Base-by-base conservation (phyloP, 2,113 vertebrate species). In the Puffinus mauretanicus region DNA sequence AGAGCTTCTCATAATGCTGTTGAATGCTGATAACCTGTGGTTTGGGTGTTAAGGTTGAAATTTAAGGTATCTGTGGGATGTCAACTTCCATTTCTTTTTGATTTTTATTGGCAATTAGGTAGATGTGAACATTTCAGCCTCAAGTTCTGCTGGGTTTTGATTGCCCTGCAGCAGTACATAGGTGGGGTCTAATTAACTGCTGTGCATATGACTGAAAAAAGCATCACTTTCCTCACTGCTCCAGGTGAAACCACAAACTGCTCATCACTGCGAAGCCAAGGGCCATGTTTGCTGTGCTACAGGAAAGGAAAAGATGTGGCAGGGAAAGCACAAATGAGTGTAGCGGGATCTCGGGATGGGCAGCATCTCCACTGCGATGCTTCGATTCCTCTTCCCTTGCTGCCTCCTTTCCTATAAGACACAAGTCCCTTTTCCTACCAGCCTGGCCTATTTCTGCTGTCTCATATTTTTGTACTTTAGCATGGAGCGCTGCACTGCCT, bases 31-130 rank as follows among this genome's bases (percentile, higher is more conserved):
- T 75, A 66, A 71, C 6, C 11, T 21, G 16, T 42, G 76, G 13
- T 86, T 93, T 84, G 29, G 16, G 29, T 75, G 21, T 61, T 61
- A 38, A 77, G 25, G 27, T 24, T 67, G 80, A 86, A 64, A 64
- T 78, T 14, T 32, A 84, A 84, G 44, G 42, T 62, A 29, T 64
- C 55, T 60, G 16, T 84, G 67, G 55, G 71, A 60, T 57, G 65
- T 71, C 79, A 93, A 1, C 64, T 86, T 95, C 71, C n/a, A 67
- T 67, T 78, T 96, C 42, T 29, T 81, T 69, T 67, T 86, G 86
- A 86, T 81, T 94, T 95, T 95, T 82, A 73, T 77, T 81, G 52
- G 66, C 70, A 86, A 1, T 95, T 88, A 79, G 38, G 44, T 79
- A 85, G 54, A 75, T 65, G 32, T 65, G 83, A 92, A 61, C 7